Conservation (phyloP, 2,113 vertebrate species). For the Cygnus atratus region DNA sequence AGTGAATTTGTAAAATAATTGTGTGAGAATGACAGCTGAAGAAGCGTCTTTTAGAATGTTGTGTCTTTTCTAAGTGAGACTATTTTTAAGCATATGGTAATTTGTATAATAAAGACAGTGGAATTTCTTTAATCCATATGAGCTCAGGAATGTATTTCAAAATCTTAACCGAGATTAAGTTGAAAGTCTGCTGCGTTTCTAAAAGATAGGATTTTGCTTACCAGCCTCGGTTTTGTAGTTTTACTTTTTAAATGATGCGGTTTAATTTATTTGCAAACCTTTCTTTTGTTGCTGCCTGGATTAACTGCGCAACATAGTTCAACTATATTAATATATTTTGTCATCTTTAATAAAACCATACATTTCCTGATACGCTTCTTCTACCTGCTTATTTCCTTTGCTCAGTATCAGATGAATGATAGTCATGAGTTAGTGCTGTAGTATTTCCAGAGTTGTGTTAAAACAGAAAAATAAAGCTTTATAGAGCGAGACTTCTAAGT, state of each 20-base stretch:
- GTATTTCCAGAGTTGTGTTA: not conserved
- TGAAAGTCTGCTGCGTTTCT: conserved; percentile 40
- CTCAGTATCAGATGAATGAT: not conserved
- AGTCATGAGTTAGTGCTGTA: not conserved
- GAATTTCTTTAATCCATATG: conserved; percentile 37
- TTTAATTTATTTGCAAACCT: conserved; percentile 62
- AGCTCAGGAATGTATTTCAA: conserved; percentile 60
- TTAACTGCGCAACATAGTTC: not conserved
- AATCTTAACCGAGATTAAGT: conserved; percentile 34
- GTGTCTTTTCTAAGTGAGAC: conserved; percentile 35
- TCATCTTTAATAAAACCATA: conserved; percentile 71
- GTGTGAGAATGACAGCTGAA: conserved; percentile 41
- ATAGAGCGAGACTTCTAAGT: conserved; percentile 28
- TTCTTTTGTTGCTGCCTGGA: conserved; percentile 19
- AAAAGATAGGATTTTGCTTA: conserved; percentile 49
- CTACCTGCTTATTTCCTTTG: conserved; percentile 42
- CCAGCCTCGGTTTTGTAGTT: conserved; percentile 45
- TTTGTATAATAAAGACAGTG: conserved; percentile 30
- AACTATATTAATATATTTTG: conserved; percentile 48
- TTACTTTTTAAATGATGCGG: conserved; percentile 47
- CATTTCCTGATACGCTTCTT: conserved; percentile 38
- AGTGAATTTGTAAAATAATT: not conserved
- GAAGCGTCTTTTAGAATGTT: conserved; percentile 2
- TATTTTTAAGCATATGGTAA: conserved; percentile 28
- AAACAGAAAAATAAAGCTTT: conserved; percentile 52